Evolutionary conservation across 2,888 invertebrate species (phyloP).

Genomic region (Lithophane semibrunnea): DNA sequence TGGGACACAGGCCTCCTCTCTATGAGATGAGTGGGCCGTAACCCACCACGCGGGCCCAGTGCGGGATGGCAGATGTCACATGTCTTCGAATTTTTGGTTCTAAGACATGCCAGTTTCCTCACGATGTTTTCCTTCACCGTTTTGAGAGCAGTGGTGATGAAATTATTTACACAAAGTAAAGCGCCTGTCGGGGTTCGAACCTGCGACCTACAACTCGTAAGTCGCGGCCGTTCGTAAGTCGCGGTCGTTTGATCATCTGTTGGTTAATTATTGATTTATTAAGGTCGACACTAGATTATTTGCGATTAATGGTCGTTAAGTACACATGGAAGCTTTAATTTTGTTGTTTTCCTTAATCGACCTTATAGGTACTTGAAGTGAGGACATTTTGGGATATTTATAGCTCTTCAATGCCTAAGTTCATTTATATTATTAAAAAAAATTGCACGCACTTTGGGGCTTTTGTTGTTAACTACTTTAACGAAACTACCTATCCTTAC

Average conservation of each 20-base stretch:
- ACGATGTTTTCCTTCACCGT: too few relatives aligned
- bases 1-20: too few relatives aligned
- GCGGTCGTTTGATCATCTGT: conserved; percentile 24
- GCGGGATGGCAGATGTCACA: too few relatives aligned
- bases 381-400: conserved; percentile 11
- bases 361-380: conserved; percentile 12
- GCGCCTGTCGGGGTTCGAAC: too few relatives aligned
- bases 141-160: too few relatives aligned
- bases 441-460: background rate
- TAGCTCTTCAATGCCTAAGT: background rate
- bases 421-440: background rate
- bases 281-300: conserved; percentile 36
- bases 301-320: conserved; percentile 18
- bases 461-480: background rate
- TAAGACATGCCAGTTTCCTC: too few relatives aligned
- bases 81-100: too few relatives aligned
- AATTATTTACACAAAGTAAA: too few relatives aligned
- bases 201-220: too few relatives aligned
- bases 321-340: background rate
- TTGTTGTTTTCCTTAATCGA: conserved; percentile 35
- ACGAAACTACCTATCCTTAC: background rate
- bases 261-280: conserved; percentile 39
- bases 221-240: too few relatives aligned
- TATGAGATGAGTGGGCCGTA: too few relatives aligned
- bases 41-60: too few relatives aligned